phyloP scores from a whole-genome alignment of 2,888 invertebrate genomes.

The Celastrina argiolus region DNA sequence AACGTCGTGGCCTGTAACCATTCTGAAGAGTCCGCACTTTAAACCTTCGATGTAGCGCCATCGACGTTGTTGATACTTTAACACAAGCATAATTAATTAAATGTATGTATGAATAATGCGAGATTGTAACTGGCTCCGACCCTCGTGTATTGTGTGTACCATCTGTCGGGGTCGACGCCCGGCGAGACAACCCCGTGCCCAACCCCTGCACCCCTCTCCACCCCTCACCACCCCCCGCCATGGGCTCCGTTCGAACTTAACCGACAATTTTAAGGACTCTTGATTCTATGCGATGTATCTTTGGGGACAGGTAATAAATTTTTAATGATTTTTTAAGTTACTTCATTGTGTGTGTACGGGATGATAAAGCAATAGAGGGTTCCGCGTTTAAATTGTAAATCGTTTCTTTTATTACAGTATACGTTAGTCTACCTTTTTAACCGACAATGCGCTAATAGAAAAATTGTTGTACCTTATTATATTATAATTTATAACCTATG shows the following conservation, averaged over 20 bases:
- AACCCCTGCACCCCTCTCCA: slow-evolving; percentile 40
- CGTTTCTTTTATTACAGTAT: too few relatives aligned
- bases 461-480: too few relatives aligned
- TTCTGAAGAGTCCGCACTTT: too few relatives aligned
- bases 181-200: slow-evolving; percentile 48
- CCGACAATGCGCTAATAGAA: too few relatives aligned
- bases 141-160: slow-evolving; percentile 34
- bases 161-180: slow-evolving; percentile 64
- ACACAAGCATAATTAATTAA: slow-evolving; percentile 16
- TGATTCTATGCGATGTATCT: not conserved
- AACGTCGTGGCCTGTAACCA: too few relatives aligned
- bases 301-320: not conserved
- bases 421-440: too few relatives aligned
- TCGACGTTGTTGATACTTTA: slow-evolving; percentile 1
- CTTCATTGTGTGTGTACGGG: not conserved
- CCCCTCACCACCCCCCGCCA: slow-evolving; percentile 31
- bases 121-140: slow-evolving; percentile 18
- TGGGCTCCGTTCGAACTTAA: slow-evolving; percentile 35
- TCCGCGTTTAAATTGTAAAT: too few relatives aligned
- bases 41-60: not conserved
- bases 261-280: slow-evolving; percentile 14
- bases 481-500: too few relatives aligned
- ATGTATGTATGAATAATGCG: slow-evolving; percentile 4
- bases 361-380: too few relatives aligned
- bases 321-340: not conserved